phyloP scores from a whole-genome alignment of 2,113 vertebrate genomes.

The Collichthys lucidus region DNA sequence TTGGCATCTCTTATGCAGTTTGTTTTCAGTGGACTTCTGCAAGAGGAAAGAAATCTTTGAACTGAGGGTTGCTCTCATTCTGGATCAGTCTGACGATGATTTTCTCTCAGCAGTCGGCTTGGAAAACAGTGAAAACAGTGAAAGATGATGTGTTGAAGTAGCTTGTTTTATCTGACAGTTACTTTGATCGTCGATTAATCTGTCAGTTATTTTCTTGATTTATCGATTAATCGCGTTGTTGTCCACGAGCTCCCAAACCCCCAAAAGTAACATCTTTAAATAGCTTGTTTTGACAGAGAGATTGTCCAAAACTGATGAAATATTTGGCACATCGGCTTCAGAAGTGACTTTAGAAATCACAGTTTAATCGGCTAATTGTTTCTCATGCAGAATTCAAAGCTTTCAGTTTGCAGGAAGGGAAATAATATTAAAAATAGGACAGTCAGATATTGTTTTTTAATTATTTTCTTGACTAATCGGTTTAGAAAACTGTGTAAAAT shows the following conservation, averaged over 20 bases:
- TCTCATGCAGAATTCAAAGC: too few species aligned
- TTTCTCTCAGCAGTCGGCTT: background rate
- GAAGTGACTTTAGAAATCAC: too few species aligned
- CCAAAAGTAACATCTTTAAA: background rate
- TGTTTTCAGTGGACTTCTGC: conserved; percentile 3
- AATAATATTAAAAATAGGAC: too few species aligned
- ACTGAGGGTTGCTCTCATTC: too few species aligned
- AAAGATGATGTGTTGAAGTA: background rate
- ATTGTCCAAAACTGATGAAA: background rate
- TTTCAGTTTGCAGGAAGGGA: too few species aligned
- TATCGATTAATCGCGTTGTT: too few species aligned
- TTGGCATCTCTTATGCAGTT: background rate
- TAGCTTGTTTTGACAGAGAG: background rate
- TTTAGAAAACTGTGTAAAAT: too few species aligned
- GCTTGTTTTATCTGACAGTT: background rate
- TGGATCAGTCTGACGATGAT: too few species aligned
- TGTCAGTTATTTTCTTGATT: background rate
- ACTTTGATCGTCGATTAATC: background rate
- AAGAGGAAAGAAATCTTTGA: background rate
- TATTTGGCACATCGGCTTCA: too few species aligned
- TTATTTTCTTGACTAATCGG: too few species aligned
- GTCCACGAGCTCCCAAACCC: background rate
- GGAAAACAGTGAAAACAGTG: background rate
- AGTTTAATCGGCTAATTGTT: too few species aligned
- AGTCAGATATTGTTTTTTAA: too few species aligned